Conservation (phyloP, 1,140 invertebrate genomes). For the Lordiphosa collinella region DNA sequence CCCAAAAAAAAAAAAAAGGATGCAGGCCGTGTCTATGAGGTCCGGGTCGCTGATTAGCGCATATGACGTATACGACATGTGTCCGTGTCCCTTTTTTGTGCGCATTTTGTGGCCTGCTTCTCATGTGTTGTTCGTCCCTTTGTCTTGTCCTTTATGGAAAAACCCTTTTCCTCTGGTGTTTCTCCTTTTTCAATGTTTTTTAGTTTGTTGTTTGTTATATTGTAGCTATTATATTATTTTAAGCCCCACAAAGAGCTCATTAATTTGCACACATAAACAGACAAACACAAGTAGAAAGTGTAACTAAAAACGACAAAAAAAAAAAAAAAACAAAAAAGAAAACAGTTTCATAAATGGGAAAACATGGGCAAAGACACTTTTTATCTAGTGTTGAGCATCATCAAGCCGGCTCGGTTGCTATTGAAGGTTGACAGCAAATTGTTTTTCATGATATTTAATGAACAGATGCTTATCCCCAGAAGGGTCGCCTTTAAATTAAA, state of each 20-base stretch:
- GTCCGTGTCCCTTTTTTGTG: slow-evolving; percentile 32
- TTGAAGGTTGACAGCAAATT: slow-evolving; percentile 2
- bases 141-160: slow-evolving; percentile 30
- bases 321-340: slow-evolving; percentile 1
- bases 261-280: slow-evolving; percentile 58
- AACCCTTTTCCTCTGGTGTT: slow-evolving; percentile 29
- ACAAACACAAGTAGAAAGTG: slow-evolving; percentile 12
- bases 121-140: slow-evolving; percentile 18
- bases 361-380: neutral
- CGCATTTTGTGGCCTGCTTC: neutral
- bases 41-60: slow-evolving; percentile 44
- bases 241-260: slow-evolving; percentile 68
- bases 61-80: slow-evolving; percentile 59
- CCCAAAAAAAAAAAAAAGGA: too few relatives aligned
- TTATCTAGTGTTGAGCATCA: too few relatives aligned
- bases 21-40: slow-evolving; percentile 1
- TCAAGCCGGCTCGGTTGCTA: neutral
- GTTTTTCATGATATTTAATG: slow-evolving; percentile 3
- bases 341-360: slow-evolving; percentile 8
- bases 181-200: slow-evolving; percentile 17
- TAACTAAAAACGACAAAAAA: neutral
- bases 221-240: slow-evolving; percentile 64
- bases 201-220: slow-evolving; percentile 31
- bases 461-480: slow-evolving; percentile 2
- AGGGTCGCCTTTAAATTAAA: neutral